Conservation (phyloP, 2,888 invertebrate species). For the Dryocosmus kuriphilus region DNA sequence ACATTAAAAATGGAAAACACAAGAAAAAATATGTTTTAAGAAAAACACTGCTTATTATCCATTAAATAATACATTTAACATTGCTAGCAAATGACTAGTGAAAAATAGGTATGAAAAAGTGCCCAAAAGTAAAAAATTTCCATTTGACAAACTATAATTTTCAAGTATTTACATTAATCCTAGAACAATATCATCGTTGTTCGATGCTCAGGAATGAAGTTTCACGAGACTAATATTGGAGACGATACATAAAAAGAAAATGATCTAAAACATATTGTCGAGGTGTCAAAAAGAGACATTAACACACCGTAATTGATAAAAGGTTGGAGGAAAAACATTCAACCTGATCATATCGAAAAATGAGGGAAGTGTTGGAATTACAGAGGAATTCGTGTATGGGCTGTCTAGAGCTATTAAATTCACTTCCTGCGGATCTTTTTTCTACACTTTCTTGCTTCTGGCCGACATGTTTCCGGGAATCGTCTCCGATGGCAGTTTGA, state of each 20-base stretch:
- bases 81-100: too few relatives aligned
- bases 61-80: too few relatives aligned
- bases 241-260: background rate
- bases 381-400: slow-evolving; percentile 16
- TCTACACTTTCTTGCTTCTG: slow-evolving; percentile 22
- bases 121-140: too few relatives aligned
- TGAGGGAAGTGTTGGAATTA: background rate
- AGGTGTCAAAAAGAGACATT: background rate
- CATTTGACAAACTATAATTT: too few relatives aligned
- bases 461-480: slow-evolving; percentile 36
- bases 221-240: too few relatives aligned
- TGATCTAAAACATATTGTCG: background rate
- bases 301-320: background rate
- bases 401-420: slow-evolving; percentile 37
- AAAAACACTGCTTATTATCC: too few relatives aligned
- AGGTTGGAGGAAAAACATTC: background rate
- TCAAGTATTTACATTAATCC: too few relatives aligned
- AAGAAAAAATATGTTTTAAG: too few relatives aligned
- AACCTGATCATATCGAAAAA: background rate
- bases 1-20: too few relatives aligned
- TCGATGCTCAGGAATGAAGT: too few relatives aligned
- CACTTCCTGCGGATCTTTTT: slow-evolving; percentile 37
- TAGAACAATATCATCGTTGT: too few relatives aligned
- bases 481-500: slow-evolving; percentile 40
- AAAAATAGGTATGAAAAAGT: too few relatives aligned